Evolutionary conservation across 2,113 vertebrate species (phyloP).

Genomic region (Lontra canadensis): DNA sequence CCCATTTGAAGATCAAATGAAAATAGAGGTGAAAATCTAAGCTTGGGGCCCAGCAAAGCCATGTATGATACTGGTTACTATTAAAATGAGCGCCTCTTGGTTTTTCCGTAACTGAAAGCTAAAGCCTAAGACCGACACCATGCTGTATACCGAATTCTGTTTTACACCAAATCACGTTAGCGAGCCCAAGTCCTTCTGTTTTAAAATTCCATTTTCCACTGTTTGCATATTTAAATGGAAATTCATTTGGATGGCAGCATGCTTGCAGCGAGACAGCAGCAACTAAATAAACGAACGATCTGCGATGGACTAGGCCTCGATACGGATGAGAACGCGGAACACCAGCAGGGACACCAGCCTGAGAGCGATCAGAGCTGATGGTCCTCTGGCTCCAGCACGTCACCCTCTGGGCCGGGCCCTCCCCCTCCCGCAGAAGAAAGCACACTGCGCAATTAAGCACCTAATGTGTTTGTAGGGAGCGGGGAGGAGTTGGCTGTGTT

Average conservation of each 20-base stretch:
- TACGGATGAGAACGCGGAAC: neutral
- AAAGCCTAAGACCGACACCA: neutral
- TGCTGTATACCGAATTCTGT: neutral
- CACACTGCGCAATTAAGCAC: neutral
- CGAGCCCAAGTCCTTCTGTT: constrained; percentile 18
- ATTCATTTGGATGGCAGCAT: constrained; percentile 53
- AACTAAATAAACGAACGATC: constrained; percentile 68
- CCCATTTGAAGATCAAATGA: neutral
- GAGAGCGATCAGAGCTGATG: neutral
- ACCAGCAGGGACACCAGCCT: neutral
- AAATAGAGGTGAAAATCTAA: neutral
- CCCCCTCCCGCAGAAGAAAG: neutral
- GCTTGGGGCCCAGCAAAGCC: neutral
- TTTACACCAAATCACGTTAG: constrained; percentile 5
- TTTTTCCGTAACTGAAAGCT: neutral
- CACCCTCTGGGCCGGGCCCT: neutral
- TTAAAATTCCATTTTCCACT: constrained; percentile 25
- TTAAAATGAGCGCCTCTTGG: neutral
- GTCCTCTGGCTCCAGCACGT: neutral
- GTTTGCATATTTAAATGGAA: constrained; percentile 60
- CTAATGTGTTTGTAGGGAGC: neutral
- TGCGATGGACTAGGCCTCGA: neutral
- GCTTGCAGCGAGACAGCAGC: constrained; percentile 60
- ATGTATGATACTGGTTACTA: neutral
- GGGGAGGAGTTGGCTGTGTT: neutral